phyloP scores from a whole-genome alignment of 2,888 invertebrate species.

The Celastrina argiolus region DNA sequence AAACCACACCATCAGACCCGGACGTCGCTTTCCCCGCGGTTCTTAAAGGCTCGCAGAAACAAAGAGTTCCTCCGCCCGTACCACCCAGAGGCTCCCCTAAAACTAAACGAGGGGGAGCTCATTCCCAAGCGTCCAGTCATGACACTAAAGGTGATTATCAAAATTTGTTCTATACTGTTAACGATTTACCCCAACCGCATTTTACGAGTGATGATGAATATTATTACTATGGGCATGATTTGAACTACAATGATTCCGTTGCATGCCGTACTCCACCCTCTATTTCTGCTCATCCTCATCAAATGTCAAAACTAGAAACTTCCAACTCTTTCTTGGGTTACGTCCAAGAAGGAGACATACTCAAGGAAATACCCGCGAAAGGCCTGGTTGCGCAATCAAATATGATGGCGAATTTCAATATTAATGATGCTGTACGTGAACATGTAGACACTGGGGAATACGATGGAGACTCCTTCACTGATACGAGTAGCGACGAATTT shows the following conservation, averaged over 20 bases:
- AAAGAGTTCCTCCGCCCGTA: slow-evolving; percentile 91
- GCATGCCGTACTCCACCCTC: slow-evolving; percentile 63
- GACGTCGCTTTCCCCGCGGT: slow-evolving; percentile 84
- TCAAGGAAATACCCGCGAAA: slow-evolving; percentile 55
- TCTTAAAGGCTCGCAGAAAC: slow-evolving; percentile 84
- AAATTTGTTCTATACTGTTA: slow-evolving; percentile 57
- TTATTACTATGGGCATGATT: slow-evolving; percentile 68
- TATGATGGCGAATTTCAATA: slow-evolving; percentile 70
- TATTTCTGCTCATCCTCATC: slow-evolving; percentile 60
- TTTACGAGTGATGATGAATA: slow-evolving; percentile 68
- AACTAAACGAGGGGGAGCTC: slow-evolving; percentile 73
- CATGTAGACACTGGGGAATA: slow-evolving; percentile 66
- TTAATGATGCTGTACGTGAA: slow-evolving; percentile 57
- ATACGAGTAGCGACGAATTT: slow-evolving; percentile 64
- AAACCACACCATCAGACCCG: slow-evolving; percentile 65
- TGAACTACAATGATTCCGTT: slow-evolving; percentile 58
- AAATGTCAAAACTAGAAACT: slow-evolving; percentile 55
- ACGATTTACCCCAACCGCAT: slow-evolving; percentile 62
- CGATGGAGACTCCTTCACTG: slow-evolving; percentile 62
- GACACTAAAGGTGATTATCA: slow-evolving; percentile 73
- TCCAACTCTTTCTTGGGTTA: slow-evolving; percentile 63
- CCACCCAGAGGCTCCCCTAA: slow-evolving; percentile 90
- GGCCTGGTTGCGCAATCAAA: slow-evolving; percentile 61
- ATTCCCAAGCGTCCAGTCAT: slow-evolving; percentile 58
- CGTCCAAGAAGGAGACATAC: slow-evolving; percentile 61